Base-by-base conservation (phyloP, 2,113 vertebrate genomes). In the Cnemophilus loriae region DNA sequence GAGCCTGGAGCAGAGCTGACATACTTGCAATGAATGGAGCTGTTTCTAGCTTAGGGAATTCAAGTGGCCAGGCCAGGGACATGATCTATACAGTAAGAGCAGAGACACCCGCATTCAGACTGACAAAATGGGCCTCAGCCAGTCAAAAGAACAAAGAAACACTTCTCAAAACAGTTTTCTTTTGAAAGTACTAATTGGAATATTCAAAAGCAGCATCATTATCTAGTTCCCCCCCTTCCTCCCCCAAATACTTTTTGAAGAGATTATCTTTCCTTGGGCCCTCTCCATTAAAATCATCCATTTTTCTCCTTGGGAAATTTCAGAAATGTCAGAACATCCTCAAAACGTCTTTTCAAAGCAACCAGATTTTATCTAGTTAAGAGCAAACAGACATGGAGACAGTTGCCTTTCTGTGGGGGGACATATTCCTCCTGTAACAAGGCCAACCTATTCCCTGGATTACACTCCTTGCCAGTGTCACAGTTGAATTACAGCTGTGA, bases 1-100 rank as follows among this genome's bases (percentile, higher is more conserved):
- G 89, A 96, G 86, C 95, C 95, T 93, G 94, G 64, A 95, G 93
- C 89, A 91, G 49, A 63, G 78, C 80, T 92, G 87, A 92, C 83
- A 92, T 64, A 42, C 53, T 91, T 89, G 68, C 90, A 82, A 61
- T 80, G 93, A 94, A 90, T 88, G 94, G 87, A 96, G 53, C 74
- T 61, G 88, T 88, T 96, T 93, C 83, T 65, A 67, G 68, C 81
- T 89, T 33, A 46, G 77, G 87, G 91, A 91, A 95, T 95, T 92
- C 84, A 89, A 97, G 74, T 67, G 57, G 47, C 80, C 76, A 55
- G 52, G 49, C 68, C 33, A 77, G 56, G 65, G 57, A 87, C 49
- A 11, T 6, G 17, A 39, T 84, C 65, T 74, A 1, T 79, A 53
- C 4, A 6, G 33, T 42, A 82, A 70, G 37, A 73, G 28, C 65